Evolutionary conservation across 1,140 invertebrate species (phyloP).

Genomic region (Aphidius ervi): DNA sequence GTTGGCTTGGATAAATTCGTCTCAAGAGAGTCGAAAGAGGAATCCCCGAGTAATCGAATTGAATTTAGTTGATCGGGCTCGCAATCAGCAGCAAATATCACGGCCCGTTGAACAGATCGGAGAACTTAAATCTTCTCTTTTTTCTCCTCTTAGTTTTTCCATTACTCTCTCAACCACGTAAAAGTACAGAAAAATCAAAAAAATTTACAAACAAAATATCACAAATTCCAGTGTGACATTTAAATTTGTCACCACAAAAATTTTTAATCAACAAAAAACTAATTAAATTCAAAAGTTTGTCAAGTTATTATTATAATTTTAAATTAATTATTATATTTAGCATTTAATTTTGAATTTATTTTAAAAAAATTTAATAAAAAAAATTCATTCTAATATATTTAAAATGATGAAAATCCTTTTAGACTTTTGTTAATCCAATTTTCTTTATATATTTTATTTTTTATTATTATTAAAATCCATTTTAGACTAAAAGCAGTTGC

Average conservation of each 20-base stretch:
- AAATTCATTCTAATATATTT: no score
- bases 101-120: constrained; percentile 18
- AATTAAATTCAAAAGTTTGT: no score
- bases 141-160: background rate
- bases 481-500: constrained; percentile 11
- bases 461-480: constrained; percentile 5
- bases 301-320: no score
- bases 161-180: no score
- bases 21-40: background rate
- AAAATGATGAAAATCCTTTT: no score
- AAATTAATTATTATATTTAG: no score
- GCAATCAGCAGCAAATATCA: constrained; percentile 27
- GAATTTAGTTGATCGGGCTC: constrained; percentile 26
- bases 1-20: constrained; percentile 1
- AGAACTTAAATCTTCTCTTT: constrained; percentile 16
- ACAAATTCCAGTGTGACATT: background rate
- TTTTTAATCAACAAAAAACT: background rate
- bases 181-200: no score
- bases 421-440: no score
- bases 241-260: background rate
- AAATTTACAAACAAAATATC: no score
- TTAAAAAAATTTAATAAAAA: no score
- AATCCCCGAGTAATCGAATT: constrained; percentile 24
- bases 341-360: no score
- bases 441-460: no score